Evolutionary conservation across 2,888 invertebrate genomes (phyloP).

Genomic region (Lydus trimaculatus): DNA sequence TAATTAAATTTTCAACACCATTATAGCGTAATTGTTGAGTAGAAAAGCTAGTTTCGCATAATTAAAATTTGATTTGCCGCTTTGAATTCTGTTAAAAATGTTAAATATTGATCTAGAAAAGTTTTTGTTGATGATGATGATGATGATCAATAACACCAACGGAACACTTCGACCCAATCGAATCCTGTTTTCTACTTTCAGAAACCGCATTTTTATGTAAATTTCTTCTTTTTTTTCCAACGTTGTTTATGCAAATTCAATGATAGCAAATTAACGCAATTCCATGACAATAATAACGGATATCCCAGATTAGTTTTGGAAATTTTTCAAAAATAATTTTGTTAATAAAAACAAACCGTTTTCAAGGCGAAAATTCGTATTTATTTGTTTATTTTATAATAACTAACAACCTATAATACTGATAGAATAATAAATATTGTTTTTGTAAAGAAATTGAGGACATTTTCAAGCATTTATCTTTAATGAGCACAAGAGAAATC

Average conservation of each 20-base stretch:
- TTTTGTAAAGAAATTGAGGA: too few species aligned
- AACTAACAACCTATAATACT: too few species aligned
- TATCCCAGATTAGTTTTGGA: slow-evolving; percentile 8
- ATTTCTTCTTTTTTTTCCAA: slow-evolving; percentile 16
- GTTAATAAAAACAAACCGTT: slow-evolving; percentile 12
- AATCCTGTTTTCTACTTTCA: slow-evolving; percentile 16
- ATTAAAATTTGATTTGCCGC: neutral
- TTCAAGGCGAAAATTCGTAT: neutral
- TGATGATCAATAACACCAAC: neutral
- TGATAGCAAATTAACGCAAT: slow-evolving; percentile 22
- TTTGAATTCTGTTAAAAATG: neutral
- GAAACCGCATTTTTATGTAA: slow-evolving; percentile 31
- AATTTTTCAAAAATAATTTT: slow-evolving; percentile 17
- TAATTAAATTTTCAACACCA: neutral
- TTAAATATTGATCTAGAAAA: neutral
- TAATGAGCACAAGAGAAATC: neutral
- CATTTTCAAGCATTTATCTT: neutral
- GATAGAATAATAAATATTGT: too few species aligned
- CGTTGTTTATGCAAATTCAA: slow-evolving; percentile 29
- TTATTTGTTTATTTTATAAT: too few species aligned
- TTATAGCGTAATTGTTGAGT: neutral
- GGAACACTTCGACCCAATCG: neutral
- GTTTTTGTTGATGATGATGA: neutral
- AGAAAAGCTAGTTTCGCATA: neutral
- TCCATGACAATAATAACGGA: slow-evolving; percentile 7